Evolutionary conservation across 1,140 invertebrate species (phyloP).

Genomic region (Apis florea): DNA sequence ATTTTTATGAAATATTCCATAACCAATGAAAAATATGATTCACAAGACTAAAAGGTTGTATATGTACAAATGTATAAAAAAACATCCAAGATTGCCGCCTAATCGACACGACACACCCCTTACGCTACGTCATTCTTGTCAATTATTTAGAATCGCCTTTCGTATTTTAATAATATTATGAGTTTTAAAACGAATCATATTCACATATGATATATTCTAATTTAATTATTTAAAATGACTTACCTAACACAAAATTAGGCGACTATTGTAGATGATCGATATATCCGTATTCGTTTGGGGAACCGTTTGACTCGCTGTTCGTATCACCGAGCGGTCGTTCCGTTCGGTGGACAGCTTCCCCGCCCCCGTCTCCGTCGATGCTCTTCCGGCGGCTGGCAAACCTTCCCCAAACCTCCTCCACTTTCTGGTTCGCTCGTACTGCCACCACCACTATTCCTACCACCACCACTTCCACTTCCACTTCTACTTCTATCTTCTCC

Average conservation of each 20-base stretch:
- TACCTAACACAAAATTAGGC: conserved; percentile 48
- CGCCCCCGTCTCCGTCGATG: conserved; percentile 45
- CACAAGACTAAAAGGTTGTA: neutral
- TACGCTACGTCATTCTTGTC: conserved; percentile 58
- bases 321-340: conserved; percentile 63
- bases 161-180: neutral
- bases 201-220: neutral
- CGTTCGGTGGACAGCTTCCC: conserved; percentile 65
- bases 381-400: conserved; percentile 36
- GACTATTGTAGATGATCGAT: conserved; percentile 34
- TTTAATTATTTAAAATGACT: neutral
- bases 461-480: neutral
- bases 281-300: conserved; percentile 49
- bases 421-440: conserved; percentile 20
- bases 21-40: neutral
- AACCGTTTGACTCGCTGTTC: conserved; percentile 55
- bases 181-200: neutral
- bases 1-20: neutral
- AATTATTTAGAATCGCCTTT: conserved; percentile 26
- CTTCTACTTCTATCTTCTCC: neutral
- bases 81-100: conserved; percentile 13
- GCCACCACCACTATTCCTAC: conserved; percentile 20
- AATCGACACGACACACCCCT: conserved; percentile 58
- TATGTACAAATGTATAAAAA: neutral
- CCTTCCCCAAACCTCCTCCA: conserved; percentile 34